phyloP scores from a whole-genome alignment of 2,888 invertebrate genomes.

The Carabus problematicus region DNA sequence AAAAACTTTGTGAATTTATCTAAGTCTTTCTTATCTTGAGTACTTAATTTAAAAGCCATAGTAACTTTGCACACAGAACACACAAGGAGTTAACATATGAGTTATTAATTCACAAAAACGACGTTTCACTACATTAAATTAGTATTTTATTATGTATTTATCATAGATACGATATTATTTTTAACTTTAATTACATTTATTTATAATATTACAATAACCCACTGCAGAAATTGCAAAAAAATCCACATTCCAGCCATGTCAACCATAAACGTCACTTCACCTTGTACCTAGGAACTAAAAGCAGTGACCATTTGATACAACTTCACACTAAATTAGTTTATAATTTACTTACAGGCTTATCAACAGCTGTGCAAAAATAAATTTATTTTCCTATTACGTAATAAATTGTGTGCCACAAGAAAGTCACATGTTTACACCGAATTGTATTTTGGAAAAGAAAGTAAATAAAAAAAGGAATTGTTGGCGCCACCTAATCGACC shows the following conservation, averaged over 20 bases:
- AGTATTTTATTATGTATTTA: too few species aligned
- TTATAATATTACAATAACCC: conserved; percentile 28
- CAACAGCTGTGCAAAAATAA: conserved; percentile 33
- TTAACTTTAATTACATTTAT: conserved; percentile 27
- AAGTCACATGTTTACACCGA: conserved; percentile 32
- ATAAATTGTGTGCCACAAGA: conserved; percentile 12
- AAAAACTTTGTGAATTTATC: conserved; percentile 91
- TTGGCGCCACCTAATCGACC: conserved; percentile 38
- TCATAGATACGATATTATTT: conserved; percentile 3
- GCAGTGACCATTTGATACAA: conserved; percentile 22
- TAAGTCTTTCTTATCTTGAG: conserved; percentile 77
- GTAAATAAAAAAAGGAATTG: conserved; percentile 23
- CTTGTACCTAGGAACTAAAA: conserved; percentile 24
- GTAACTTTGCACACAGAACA: conserved; percentile 22
- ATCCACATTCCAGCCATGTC: conserved; percentile 43
- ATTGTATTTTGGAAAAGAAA: conserved; percentile 25
- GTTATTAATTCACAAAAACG: conserved; percentile 14
- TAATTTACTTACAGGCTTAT: conserved; percentile 30
- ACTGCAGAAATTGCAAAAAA: conserved; percentile 37
- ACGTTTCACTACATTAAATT: neutral
- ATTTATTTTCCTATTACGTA: conserved; percentile 19
- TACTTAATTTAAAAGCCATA: conserved; percentile 59
- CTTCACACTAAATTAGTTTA: conserved; percentile 30
- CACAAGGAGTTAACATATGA: conserved; percentile 13
- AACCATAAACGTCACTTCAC: conserved; percentile 41